Base-by-base conservation (phyloP, 1,140 invertebrate species). In the Zaprionus vittiger region DNA sequence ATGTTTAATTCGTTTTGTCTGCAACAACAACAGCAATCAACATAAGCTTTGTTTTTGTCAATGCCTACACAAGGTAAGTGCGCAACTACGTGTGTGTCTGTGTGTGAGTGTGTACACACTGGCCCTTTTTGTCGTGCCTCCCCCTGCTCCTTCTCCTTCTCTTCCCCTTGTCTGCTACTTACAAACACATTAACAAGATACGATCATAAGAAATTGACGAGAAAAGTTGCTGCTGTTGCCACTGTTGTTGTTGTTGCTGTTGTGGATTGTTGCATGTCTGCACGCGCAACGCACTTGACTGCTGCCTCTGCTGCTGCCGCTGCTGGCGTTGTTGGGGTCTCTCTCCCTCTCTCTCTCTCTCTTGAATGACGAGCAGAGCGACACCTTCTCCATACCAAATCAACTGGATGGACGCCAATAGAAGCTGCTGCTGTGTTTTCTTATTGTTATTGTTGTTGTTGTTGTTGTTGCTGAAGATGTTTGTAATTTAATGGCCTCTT, bases 401-500 rank as follows among this genome's bases (percentile, higher is more conserved):
- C 73, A 76, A 54, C 37, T 71, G 24, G 52, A 56, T 61, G 74
- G 71, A 77, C 62, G 59, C 69, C 59, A 63, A 71, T 76, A 64
- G 81, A 83, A 67, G 81, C 82, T 84, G 83, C 73, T 84, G 74
- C 60, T 57, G 28, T 41, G 44, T 55, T 26, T 78, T 26, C 20
- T 49, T 49, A 52, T 28, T 66, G 52, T 28, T 26, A 3, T 34
- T 52, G 37, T 7, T 64, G 22, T 5, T 70, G 38, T 70, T n/a
- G 38, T 31, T 61, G 41, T 11, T 59, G 52, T 24, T 72, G 52
- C 57, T 71, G 44, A 63, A 79, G 79, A 80, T 80, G 66, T 80
- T 64, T 79, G 76, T 80, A 79, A 80, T 80, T 79, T 79, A 80
- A 80, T 80, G 79, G 79, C 79, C 79, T 80, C 65, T 74, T 67